Conservation (phyloP, 2,797 vertebrate genomes). For the Centropyge bicolor region DNA sequence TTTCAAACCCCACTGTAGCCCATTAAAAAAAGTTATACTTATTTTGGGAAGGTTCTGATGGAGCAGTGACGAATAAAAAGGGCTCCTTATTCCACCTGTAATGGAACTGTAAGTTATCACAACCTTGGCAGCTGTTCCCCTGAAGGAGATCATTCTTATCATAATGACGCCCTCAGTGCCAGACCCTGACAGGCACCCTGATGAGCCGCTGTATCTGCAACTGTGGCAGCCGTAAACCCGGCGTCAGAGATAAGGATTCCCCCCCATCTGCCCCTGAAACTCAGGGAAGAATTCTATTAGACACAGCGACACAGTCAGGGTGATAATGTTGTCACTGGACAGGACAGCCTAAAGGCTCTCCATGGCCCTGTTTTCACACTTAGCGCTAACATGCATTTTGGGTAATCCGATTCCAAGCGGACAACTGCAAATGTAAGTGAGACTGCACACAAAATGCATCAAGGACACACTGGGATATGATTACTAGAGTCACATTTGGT, state of each 20-base stretch:
- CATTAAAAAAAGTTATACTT: constrained; percentile 6
- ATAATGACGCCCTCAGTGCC: constrained; percentile 47
- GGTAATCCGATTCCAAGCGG: constrained; percentile 32
- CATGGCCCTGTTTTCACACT: constrained; percentile 42
- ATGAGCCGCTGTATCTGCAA: constrained; percentile 45
- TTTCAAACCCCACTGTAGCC: no score
- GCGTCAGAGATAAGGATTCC: constrained; percentile 30
- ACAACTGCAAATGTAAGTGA: constrained; percentile 27
- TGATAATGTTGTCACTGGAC: constrained; percentile 42
- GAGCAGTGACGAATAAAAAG: constrained; percentile 28
- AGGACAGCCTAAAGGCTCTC: constrained; percentile 32
- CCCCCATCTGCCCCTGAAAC: constrained; percentile 20
- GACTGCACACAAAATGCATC: constrained; percentile 30
- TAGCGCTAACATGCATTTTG: constrained; percentile 29
- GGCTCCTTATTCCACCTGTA: constrained; percentile 43
- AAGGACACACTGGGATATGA: constrained; percentile 20
- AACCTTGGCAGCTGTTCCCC: constrained; percentile 49
- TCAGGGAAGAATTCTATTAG: constrained; percentile 54
- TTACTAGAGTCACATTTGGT: constrained; percentile 14
- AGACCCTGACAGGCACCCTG: constrained; percentile 56
- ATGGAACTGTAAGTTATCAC: constrained; percentile 48
- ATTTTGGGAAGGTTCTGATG: constrained; percentile 21
- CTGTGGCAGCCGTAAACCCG: constrained; percentile 36
- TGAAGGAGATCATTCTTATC: constrained; percentile 60
- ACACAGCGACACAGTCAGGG: constrained; percentile 29